Base-by-base conservation (phyloP, 1,140 invertebrate genomes). In the Amphibalanus amphitrite region DNA sequence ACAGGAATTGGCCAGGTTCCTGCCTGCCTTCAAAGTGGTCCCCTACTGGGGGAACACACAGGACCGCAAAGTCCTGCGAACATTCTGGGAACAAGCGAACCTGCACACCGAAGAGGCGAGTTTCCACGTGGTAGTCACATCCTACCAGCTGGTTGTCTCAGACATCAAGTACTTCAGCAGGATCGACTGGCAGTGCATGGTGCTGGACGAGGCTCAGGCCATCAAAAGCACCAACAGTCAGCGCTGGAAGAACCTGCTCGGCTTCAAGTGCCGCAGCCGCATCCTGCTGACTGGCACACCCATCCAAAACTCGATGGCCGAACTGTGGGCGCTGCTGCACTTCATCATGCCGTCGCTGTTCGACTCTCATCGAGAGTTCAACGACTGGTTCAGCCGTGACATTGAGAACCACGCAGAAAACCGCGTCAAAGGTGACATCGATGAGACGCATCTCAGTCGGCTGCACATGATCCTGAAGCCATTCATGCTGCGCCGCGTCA, bases 301-400 rank as follows among this genome's bases (percentile, higher is more conserved):
- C 0, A 93, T 99, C 75, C 97, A 99, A 82, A 99, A 99, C 79
- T 95, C 90, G 77, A 92, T 99, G 89, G 95, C 95, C 74, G 97
- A 97, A 81, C 81, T 99, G 47, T 99, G 96, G 96, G 95, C 96
- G 0, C 82, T 99, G 69, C 84, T 99, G 72, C 96, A 99, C 82
- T 99, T 99, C 79, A 94, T 99, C 73, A 99, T 99, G 97, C 97
- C 97, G 0, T 92, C 95, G 15, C 84, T 99, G 28, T 99, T 99
- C 79, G 93, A 97, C 80, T 98, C 94, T 0, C 95, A 98, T 77
- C 90, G 95, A 74, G 96, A 99, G 80, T 99, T 97, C 82, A 97
- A 97, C 77, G 95, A 98, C 78, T 99, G 96, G 96, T 99, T 99
- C 82, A 95, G 93, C 3, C 98, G 97, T 81, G 94, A 97, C 78